Evolutionary conservation across 2,888 invertebrate genomes (phyloP).

Genomic region (Acleris sparsana): DNA sequence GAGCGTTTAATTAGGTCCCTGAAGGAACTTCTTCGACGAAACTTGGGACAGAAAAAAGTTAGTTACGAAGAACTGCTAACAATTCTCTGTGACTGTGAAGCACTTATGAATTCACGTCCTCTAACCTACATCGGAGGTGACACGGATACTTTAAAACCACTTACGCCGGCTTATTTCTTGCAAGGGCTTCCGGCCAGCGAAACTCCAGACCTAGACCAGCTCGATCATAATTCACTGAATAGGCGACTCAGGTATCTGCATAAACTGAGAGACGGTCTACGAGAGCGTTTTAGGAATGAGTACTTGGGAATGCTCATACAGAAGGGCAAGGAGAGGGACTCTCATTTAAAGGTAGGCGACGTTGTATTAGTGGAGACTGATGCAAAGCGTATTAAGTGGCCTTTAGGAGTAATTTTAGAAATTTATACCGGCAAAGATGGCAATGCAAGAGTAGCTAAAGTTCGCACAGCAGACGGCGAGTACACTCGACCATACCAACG

Average conservation of each 20-base stretch:
- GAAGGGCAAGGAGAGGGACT: neutral
- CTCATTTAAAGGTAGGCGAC: neutral
- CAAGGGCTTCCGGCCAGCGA: neutral
- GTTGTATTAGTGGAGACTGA: neutral
- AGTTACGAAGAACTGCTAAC: neutral
- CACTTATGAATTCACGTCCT: neutral
- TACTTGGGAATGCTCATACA: neutral
- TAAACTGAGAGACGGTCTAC: neutral
- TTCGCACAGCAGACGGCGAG: neutral
- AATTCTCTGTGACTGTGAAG: neutral
- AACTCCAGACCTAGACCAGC: slow-evolving; percentile 6
- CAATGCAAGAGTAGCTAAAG: neutral
- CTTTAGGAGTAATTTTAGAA: neutral
- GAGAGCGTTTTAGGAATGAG: neutral
- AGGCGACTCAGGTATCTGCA: slow-evolving; percentile 1
- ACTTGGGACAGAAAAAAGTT: neutral
- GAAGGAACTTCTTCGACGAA: neutral
- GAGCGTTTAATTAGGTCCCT: neutral
- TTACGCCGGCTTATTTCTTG: neutral
- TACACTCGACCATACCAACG: neutral
- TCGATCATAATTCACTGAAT: neutral
- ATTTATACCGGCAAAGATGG: neutral
- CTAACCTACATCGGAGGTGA: neutral
- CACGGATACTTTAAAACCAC: neutral
- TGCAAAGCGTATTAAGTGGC: slow-evolving; percentile 1